A percentile compares a stretch with the other conserved stretches of the same genome.
Conservation (phyloP, 2,113 vertebrate species). For the Festucalex cinctus region DNA sequence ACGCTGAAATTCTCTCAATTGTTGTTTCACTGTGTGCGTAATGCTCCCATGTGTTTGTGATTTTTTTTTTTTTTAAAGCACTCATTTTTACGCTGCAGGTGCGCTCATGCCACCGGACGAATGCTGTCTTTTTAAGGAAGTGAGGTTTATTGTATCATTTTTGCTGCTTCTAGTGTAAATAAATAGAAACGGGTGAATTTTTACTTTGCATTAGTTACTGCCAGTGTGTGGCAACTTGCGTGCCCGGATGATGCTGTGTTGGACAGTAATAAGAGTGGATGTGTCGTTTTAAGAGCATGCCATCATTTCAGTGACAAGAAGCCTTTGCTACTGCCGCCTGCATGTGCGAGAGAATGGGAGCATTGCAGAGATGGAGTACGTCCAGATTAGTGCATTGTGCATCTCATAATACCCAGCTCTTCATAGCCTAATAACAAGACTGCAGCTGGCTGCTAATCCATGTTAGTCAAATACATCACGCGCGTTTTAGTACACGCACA, state of each 20-base stretch:
- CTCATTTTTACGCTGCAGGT: background rate
- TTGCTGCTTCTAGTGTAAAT: background rate
- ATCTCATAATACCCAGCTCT: slow-evolving; percentile 32
- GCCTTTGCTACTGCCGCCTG: background rate
- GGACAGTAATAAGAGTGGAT: background rate
- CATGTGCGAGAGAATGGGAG: slow-evolving; percentile 3
- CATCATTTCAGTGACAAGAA: slow-evolving; percentile 4
- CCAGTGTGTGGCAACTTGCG: background rate
- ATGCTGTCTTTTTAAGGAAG: slow-evolving; percentile 7
- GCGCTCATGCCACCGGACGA: slow-evolving; percentile 1
- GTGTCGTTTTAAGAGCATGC: slow-evolving; percentile 7
- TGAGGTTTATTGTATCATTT: slow-evolving; percentile 6
- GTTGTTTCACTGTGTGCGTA: no score
- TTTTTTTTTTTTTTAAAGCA: no score
- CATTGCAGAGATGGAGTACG: slow-evolving; percentile 16
- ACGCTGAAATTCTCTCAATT: background rate
- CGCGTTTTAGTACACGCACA: background rate
- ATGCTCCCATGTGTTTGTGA: background rate
- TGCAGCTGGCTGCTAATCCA: slow-evolving; percentile 42
- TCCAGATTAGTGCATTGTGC: slow-evolving; percentile 38
- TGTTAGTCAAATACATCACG: slow-evolving; percentile 38
- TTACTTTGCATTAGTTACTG: slow-evolving; percentile 7
- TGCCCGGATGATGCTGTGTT: background rate
- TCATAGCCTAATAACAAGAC: slow-evolving; percentile 26
- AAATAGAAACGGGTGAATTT: background rate